These are phyloP conservation scores for Gadus macrocephalus DNA, from an alignment of 2,113 vertebrate genomes.

Conservation along the genomic window DNA sequence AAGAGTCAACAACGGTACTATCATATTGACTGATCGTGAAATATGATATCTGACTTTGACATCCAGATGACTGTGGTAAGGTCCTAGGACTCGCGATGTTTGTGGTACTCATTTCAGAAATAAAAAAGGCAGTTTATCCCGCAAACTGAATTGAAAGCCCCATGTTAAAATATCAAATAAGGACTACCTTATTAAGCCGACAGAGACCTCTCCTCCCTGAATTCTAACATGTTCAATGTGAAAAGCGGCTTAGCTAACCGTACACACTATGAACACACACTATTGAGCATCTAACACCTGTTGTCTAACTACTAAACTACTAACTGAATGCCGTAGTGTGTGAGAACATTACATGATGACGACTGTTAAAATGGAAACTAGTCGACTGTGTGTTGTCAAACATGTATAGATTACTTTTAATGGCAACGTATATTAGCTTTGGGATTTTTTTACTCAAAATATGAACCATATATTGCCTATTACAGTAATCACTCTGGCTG, in stretches of 20 bases:
- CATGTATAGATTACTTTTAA: not conserved
- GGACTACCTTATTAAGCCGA: not conserved
- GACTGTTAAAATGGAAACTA: conserved; percentile 50
- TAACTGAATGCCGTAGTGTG: conserved; percentile 40
- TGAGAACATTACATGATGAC: conserved; percentile 34
- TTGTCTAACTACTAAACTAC: conserved; percentile 33
- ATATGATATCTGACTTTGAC: too few species aligned
- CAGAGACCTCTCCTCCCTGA: not conserved
- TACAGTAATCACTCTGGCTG: too few species aligned
- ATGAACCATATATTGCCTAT: too few species aligned
- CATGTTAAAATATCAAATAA: not conserved
- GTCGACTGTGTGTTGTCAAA: conserved; percentile 5
- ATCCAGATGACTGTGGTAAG: too few species aligned
- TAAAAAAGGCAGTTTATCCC: not conserved
- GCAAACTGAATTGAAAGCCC: not conserved
- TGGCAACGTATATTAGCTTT: too few species aligned
- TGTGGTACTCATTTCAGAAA: not conserved
- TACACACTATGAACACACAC: not conserved
- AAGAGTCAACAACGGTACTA: too few species aligned
- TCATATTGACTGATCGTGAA: too few species aligned
- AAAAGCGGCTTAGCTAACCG: too few species aligned
- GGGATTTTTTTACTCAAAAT: too few species aligned
- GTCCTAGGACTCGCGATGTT: not conserved
- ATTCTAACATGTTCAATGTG: not conserved
- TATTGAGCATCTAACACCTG: conserved; percentile 36